phyloP scores from a whole-genome alignment of 1,140 invertebrate genomes.

The Arion vulgaris region DNA sequence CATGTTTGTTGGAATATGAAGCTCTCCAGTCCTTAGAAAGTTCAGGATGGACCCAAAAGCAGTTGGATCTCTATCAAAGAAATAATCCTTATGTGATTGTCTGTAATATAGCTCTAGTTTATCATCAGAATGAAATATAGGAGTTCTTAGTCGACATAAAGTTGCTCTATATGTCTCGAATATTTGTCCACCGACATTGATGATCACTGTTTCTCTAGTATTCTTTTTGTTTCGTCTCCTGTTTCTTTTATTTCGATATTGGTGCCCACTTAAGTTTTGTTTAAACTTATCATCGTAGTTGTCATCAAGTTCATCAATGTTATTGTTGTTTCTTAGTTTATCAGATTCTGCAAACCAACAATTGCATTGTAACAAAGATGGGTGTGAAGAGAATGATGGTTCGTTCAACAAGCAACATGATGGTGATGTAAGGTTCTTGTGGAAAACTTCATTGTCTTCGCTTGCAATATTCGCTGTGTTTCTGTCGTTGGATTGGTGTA shows the following conservation, averaged over 20 bases:
- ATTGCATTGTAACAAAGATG: neutral
- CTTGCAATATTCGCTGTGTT: neutral
- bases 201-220: constrained; percentile 55
- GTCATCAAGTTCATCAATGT: constrained; percentile 32
- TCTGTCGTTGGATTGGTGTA: neutral
- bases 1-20: constrained; percentile 66
- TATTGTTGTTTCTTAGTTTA: constrained; percentile 6
- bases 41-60: constrained; percentile 64
- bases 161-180: constrained; percentile 66
- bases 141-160: constrained; percentile 55
- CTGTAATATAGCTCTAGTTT: constrained; percentile 64
- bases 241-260: neutral
- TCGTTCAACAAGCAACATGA: neutral
- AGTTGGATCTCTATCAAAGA: constrained; percentile 67
- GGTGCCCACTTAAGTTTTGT: neutral
- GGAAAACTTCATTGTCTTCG: neutral
- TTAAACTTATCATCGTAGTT: neutral
- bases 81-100: constrained; percentile 80
- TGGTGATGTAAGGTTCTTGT: neutral
- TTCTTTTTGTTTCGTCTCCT: constrained; percentile 10
- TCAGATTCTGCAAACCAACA: neutral
- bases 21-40: constrained; percentile 66
- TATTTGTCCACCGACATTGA: constrained; percentile 65
- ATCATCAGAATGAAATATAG: constrained; percentile 56
- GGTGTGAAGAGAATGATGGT: neutral